Evolutionary conservation across 2,797 vertebrate genomes (phyloP).

Genomic region (Thalassophryne amazonica): DNA sequence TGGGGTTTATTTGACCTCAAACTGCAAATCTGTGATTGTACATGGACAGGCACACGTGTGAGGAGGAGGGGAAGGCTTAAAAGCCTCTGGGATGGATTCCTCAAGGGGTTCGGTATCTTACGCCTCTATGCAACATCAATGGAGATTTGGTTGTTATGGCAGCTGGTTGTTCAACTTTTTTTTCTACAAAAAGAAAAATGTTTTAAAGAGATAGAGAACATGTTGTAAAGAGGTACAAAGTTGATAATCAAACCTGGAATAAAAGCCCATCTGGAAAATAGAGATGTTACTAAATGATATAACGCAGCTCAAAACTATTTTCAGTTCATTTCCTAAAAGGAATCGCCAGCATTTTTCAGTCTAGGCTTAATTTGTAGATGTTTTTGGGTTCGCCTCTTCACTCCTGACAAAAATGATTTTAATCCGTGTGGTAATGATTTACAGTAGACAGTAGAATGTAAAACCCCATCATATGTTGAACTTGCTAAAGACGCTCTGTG

Average conservation of each 20-base stretch:
- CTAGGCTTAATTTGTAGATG: too few relatives aligned
- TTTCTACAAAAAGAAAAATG: slow-evolving; percentile 24
- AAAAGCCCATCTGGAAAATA: not conserved
- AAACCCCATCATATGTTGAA: too few relatives aligned
- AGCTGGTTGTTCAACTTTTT: slow-evolving; percentile 35
- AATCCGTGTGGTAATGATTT: too few relatives aligned
- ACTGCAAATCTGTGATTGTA: not conserved
- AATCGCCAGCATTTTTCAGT: too few relatives aligned
- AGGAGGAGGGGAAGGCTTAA: not conserved
- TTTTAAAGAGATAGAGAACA: slow-evolving; percentile 7
- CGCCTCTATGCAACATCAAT: slow-evolving; percentile 24
- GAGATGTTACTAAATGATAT: slow-evolving; percentile 33
- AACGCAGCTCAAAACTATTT: not conserved
- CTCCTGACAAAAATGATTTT: too few relatives aligned
- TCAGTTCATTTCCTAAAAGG: too few relatives aligned
- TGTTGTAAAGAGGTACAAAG: not conserved
- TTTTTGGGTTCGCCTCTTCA: too few relatives aligned
- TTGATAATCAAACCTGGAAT: not conserved
- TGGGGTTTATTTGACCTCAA: slow-evolving; percentile 3
- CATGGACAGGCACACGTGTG: not conserved
- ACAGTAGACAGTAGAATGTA: too few relatives aligned
- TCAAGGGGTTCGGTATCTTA: slow-evolving; percentile 35
- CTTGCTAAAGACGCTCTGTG: too few relatives aligned
- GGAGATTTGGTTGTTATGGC: slow-evolving; percentile 59
- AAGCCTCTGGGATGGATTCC: slow-evolving; percentile 46